These are phyloP conservation scores for Limenitis camilla DNA, from an alignment of 2,888 invertebrate genomes.

Conservation along the genomic window DNA sequence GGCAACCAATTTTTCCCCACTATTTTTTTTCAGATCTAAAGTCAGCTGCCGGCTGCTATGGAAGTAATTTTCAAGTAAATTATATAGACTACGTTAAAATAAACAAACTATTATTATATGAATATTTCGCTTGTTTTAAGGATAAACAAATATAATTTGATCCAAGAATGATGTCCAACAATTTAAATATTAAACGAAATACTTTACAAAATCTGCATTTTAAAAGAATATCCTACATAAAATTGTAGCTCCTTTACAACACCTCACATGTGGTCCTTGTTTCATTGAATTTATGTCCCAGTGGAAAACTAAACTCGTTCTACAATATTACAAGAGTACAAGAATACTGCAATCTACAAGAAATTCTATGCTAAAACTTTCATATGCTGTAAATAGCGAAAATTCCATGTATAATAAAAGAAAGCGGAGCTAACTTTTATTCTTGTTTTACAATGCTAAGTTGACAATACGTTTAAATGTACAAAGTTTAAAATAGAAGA, in stretches of 20 bases:
- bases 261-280: conserved; percentile 30
- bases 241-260: conserved; percentile 33
- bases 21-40: too few relatives aligned
- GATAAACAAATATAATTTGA: too few relatives aligned
- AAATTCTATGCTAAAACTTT: conserved; percentile 1
- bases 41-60: too few relatives aligned
- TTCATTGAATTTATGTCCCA: conserved; percentile 37
- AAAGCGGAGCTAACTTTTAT: neutral
- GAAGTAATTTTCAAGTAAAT: too few relatives aligned
- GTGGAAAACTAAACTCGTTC: conserved; percentile 18
- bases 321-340: conserved; percentile 15
- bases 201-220: conserved; percentile 5
- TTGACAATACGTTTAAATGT: too few relatives aligned
- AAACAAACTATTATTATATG: too few relatives aligned
- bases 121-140: too few relatives aligned
- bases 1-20: too few relatives aligned
- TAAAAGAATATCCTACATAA: conserved; percentile 22
- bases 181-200: conserved; percentile 1
- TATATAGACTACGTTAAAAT: too few relatives aligned
- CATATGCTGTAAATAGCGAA: neutral
- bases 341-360: conserved; percentile 3
- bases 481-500: too few relatives aligned
- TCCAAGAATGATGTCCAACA: too few relatives aligned
- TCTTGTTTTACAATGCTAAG: too few relatives aligned
- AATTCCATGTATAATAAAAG: conserved; percentile 2